Percentiles rank a stretch among this genome's conserved stretches.
These are phyloP conservation scores for Oncorhynchus nerka DNA, from an alignment of 2,113 vertebrate genomes.

Conservation along the genomic window DNA sequence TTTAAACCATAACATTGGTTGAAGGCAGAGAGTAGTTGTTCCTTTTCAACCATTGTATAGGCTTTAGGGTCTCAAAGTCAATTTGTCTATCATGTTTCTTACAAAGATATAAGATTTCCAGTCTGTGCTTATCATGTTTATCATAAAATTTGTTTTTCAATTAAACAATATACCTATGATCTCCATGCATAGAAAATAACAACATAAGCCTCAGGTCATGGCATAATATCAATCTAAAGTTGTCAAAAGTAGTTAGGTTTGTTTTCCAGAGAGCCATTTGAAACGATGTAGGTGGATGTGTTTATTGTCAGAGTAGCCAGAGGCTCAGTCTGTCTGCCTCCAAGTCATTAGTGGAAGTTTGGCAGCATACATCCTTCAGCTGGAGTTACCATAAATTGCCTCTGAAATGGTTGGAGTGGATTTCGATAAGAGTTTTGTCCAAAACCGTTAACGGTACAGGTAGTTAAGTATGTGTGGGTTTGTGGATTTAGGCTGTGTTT, in stretches of 20 bases:
- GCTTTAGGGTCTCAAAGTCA: no score
- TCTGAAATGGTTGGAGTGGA: conserved; percentile 23
- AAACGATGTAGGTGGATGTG: conserved; percentile 18
- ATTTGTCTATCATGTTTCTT: no score
- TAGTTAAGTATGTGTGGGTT: neutral
- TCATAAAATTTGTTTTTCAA: conserved; percentile 13
- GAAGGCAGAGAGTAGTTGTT: neutral
- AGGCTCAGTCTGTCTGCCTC: conserved; percentile 43
- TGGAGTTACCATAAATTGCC: conserved; percentile 34
- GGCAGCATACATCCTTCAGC: conserved; percentile 18
- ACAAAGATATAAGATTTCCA: no score
- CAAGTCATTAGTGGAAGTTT: conserved; percentile 38
- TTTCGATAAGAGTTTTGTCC: neutral
- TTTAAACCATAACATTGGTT: neutral
- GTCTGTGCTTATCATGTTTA: neutral
- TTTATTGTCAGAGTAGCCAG: conserved; percentile 34
- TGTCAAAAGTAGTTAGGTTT: conserved; percentile 9
- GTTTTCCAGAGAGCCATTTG: conserved; percentile 17
- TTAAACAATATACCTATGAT: conserved; percentile 1
- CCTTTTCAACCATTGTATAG: neutral
- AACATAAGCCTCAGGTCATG: neutral
- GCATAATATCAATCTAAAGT: neutral
- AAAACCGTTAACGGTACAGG: neutral
- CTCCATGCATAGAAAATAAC: neutral
- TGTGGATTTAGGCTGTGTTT: neutral